Evolutionary conservation across 2,113 vertebrate genomes (phyloP).

Genomic region (Plecotus auritus): DNA sequence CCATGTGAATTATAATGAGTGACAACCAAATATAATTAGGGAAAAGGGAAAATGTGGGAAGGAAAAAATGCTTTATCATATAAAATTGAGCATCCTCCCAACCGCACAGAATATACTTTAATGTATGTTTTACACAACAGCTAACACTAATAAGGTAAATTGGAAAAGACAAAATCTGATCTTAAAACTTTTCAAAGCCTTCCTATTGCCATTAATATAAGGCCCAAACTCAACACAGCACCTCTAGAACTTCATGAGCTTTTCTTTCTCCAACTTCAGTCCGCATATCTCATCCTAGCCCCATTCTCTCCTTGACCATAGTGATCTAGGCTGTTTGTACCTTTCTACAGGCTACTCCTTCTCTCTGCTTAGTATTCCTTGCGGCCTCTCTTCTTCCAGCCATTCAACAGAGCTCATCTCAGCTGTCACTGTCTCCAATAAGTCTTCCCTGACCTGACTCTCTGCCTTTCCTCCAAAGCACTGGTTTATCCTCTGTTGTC

Average conservation of each 20-base stretch:
- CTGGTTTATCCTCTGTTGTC: background rate
- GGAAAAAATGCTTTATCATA: background rate
- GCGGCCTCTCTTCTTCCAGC: background rate
- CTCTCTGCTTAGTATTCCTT: background rate
- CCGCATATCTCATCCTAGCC: background rate
- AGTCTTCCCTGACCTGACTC: background rate
- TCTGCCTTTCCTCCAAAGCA: background rate
- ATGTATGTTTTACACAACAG: background rate
- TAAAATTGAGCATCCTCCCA: background rate
- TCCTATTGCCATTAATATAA: background rate
- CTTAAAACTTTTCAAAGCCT: background rate
- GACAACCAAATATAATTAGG: background rate
- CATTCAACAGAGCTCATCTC: background rate
- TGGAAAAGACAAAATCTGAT: background rate
- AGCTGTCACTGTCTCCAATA: background rate
- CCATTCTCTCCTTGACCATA: background rate
- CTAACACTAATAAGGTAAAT: background rate
- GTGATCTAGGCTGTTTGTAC: background rate
- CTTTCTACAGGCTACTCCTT: background rate
- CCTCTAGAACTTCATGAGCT: background rate
- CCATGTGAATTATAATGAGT: background rate
- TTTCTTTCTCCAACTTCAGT: background rate
- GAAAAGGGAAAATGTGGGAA: background rate
- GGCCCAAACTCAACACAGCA: background rate
- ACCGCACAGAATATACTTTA: background rate